phyloP scores from a whole-genome alignment of 2,113 vertebrate species.

The Calyptomena viridis region DNA sequence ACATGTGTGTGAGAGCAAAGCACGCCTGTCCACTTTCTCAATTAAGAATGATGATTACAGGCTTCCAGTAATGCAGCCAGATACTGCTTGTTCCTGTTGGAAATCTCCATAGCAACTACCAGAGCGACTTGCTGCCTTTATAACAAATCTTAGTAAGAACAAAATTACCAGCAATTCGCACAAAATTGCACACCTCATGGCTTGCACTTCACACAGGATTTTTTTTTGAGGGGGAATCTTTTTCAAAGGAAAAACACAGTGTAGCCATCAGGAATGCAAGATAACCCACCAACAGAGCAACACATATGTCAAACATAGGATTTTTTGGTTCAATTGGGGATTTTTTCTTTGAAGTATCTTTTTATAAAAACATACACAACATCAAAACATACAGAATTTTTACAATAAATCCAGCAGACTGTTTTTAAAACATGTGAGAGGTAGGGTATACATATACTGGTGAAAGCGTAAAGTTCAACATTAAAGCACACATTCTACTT shows the following conservation, averaged over 20 bases:
- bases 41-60: constrained; percentile 35
- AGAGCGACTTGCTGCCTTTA: constrained; percentile 21
- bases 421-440: constrained; percentile 1
- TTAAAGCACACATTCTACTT: constrained; percentile 27
- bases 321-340: not conserved
- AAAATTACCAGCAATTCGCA: constrained; percentile 39
- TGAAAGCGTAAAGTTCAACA: constrained; percentile 37
- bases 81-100: constrained; percentile 13
- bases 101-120: constrained; percentile 74
- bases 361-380: constrained; percentile 29
- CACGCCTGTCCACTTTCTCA: not conserved
- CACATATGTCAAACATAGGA: not conserved
- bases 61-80: constrained; percentile 24
- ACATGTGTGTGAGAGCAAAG: constrained; percentile 26
- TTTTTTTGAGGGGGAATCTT: not conserved
- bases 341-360: not conserved
- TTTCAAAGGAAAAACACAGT: not conserved
- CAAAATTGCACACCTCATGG: constrained; percentile 30
- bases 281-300: constrained; percentile 6
- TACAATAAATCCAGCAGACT: constrained; percentile 20
- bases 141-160: constrained; percentile 50
- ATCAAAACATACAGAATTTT: constrained; percentile 45
- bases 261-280: constrained; percentile 12
- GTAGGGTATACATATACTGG: not conserved
- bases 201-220: not conserved